Base-by-base conservation (phyloP, 2,113 vertebrate genomes). In the Calyptommatus sinebrachiatus region DNA sequence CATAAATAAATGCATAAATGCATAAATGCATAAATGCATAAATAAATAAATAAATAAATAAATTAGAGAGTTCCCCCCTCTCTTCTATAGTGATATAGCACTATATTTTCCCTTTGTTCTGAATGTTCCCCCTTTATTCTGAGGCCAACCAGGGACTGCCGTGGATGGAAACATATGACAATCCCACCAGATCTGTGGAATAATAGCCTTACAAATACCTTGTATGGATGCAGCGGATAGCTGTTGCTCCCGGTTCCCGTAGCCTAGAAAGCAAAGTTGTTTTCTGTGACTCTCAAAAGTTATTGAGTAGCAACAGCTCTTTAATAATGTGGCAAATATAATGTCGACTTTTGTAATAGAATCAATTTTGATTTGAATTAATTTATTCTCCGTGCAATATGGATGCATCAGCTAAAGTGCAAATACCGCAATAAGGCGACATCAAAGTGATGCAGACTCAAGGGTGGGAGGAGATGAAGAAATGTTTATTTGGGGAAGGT, bases 361-460 rank as follows among this genome's bases (percentile, higher is more conserved):
- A 91, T 92, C 91, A 88, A 91, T 91, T 84, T 86, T 81, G 71
- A 86, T 87, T 87, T 91, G 80, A 84, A 76, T 85, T 88, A 85
- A 90, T 91, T 85, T 85, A 91, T 91, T 85, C 66, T 88, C 87
- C 77, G 85, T 84, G 81, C 82, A 81, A 77, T 85, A 89, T 84
- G 88, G 60, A 86, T 46, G 26, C 50, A 26, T 16, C 29, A 76
- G 48, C 76, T 80, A 83, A 82, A 82, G 71, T 86, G 45, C 50
- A 83, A 50, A 76, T 2, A 67, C 57, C 75, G 60, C 46, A 82
- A 79, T 84, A 90, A 91, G 80, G 50, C 50, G 69, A 26, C 88
- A 89, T 89, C 89, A 90, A 75, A 78, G 46, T 67, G 72, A 41
- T 85, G 79, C 28, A 81, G 22, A 16, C 60, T 81, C 62, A 21